phyloP scores from a whole-genome alignment of 2,888 invertebrate species.

The Aporophyla lueneburgensis region DNA sequence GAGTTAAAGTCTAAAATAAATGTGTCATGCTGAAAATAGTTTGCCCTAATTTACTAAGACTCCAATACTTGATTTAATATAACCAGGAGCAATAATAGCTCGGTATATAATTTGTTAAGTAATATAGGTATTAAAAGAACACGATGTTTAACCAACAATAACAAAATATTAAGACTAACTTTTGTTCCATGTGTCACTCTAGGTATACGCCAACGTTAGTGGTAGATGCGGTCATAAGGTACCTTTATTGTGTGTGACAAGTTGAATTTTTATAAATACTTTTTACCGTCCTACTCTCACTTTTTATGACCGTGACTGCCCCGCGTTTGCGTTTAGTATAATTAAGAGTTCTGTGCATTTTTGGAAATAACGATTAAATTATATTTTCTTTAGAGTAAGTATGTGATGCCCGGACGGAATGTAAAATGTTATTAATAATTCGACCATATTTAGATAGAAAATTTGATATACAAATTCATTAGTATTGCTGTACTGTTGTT shows the following conservation, averaged over 20 bases:
- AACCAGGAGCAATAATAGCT: conserved; percentile 30
- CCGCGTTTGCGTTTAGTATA: conserved; percentile 24
- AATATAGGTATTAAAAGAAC: conserved; percentile 23
- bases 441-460: conserved; percentile 44
- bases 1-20: conserved; percentile 4
- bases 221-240: not conserved
- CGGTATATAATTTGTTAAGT: conserved; percentile 25
- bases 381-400: conserved; percentile 28
- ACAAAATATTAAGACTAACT: conserved; percentile 38
- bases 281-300: conserved; percentile 15
- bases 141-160: conserved; percentile 23
- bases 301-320: conserved; percentile 4
- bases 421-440: conserved; percentile 29
- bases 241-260: no score
- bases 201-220: conserved; percentile 5
- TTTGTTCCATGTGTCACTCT: conserved; percentile 19
- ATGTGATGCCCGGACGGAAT: conserved; percentile 32
- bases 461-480: conserved; percentile 12
- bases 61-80: conserved; percentile 30
- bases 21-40: conserved; percentile 1
- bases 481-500: conserved; percentile 27
- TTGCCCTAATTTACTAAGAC: conserved; percentile 23
- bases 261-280: no score
- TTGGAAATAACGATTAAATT: conserved; percentile 47
- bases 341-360: conserved; percentile 51